phyloP scores from a whole-genome alignment of 2,113 vertebrate species.

The Romanogobio albipinnatus region DNA sequence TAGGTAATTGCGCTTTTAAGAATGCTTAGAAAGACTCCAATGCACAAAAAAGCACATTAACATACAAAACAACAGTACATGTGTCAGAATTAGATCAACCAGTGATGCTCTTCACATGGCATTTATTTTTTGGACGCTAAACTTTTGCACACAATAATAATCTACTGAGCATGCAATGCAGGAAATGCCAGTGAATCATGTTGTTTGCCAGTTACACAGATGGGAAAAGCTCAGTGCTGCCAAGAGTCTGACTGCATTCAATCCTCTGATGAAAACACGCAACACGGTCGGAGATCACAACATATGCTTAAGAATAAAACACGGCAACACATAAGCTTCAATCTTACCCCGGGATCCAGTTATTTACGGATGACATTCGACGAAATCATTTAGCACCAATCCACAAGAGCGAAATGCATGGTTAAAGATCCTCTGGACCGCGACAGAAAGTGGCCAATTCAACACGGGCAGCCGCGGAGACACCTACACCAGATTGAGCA shows the following conservation, averaged over 20 bases:
- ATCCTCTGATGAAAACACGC: constrained; percentile 46
- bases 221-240: constrained; percentile 32
- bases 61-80: neutral
- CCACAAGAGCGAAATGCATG: constrained; percentile 54
- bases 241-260: constrained; percentile 35
- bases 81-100: neutral
- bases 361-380: constrained; percentile 48
- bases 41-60: neutral
- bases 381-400: constrained; percentile 45
- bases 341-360: constrained; percentile 57
- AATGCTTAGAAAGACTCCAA: neutral
- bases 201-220: constrained; percentile 9
- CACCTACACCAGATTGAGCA: constrained; percentile 49
- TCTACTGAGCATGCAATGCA: neutral
- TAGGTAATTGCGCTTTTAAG: constrained; percentile 48
- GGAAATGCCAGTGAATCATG: neutral
- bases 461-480: constrained; percentile 38
- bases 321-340: constrained; percentile 30
- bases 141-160: constrained; percentile 35
- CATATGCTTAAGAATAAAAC: constrained; percentile 41
- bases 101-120: neutral
- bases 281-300: constrained; percentile 23
- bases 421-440: constrained; percentile 53
- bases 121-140: neutral
- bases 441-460: constrained; percentile 48